Percentiles rank a stretch among this genome's conserved stretches.
These are phyloP conservation scores for Caenorhabditis angaria DNA, from an alignment of 2,888 invertebrate species.

Conservation along the genomic window DNA sequence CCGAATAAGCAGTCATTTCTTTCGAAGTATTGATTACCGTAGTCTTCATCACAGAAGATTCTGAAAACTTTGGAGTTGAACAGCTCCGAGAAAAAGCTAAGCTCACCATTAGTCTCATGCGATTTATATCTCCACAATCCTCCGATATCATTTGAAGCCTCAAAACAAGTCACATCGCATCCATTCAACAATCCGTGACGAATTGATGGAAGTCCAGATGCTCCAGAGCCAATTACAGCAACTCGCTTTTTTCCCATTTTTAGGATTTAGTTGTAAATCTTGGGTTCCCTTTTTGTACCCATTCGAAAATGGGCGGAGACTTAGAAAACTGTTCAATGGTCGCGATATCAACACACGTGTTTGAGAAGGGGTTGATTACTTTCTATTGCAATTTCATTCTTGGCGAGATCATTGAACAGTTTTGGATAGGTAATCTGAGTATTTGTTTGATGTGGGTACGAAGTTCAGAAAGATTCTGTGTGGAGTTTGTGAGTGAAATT, in stretches of 20 bases:
- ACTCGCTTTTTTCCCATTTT: conserved; percentile 30
- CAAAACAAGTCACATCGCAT: conserved; percentile 72
- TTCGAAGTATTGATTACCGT: conserved; percentile 74
- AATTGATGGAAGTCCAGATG: conserved; percentile 51
- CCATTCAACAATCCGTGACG: conserved; percentile 62
- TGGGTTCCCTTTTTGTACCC: background rate
- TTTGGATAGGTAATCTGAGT: no score
- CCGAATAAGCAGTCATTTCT: conserved; percentile 73
- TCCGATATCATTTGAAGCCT: conserved; percentile 71
- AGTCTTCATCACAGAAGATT: conserved; percentile 71
- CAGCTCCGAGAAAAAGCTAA: no score
- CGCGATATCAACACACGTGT: background rate
- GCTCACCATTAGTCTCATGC: conserved; percentile 33
- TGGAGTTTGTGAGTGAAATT: no score
- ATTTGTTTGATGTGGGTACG: no score
- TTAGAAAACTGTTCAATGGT: background rate
- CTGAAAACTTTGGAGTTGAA: conserved; percentile 14
- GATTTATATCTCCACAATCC: conserved; percentile 72
- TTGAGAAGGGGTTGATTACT: no score
- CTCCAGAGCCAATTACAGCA: conserved; percentile 50
- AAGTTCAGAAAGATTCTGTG: no score
- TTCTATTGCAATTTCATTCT: no score
- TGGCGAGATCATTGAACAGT: background rate
- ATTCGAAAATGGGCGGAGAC: background rate
- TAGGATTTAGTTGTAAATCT: background rate